Evolutionary conservation across 2,797 vertebrate genomes (phyloP), one percentile per base, ranked within the genome.

Genomic region (Syndactyla subalaris): DNA sequence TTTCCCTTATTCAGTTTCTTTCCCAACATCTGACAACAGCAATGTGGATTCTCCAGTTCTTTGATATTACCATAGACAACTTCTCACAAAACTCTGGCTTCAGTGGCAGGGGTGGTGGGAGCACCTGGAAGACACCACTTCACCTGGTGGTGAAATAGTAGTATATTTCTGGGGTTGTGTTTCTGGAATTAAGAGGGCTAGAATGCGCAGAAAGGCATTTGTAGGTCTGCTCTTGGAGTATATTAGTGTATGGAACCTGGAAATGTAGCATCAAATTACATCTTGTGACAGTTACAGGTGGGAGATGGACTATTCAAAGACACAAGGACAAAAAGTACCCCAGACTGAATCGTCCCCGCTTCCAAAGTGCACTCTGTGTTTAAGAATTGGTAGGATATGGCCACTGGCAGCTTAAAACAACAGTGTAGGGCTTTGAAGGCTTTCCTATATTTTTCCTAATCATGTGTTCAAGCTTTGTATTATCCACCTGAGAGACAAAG

Each of bases 141-240:
- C 45, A 22, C 45, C 20, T 46, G 45, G 45, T 38, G 55, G 14
- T 32, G 68, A 74, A 59, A 66, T 13, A 43, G 54, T 22, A 45
- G 41, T 34, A 3, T 23, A 20, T 51, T 82, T 90, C 38, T 76
- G 59, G 36, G 38, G 7, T 18, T 45, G 11, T 6, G 4, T 36
- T 84, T 65, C 48, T 82, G 54, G 63, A 77, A 48, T 57, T 39
- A 52, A 29, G 30, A 76, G 82, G 24, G 38, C 43, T 0, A 32
- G 27, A 24, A 10, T 0, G 0, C 14, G 36, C 0, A 4, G 55
- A 57, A 70, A 80, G 17, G 12, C 1, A 2, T 34, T 76, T 61
- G 19, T 24, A n/a, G 36, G 14, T 83, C 38, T 46, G 43, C 17
- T 45, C 32, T 70, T 65, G n/a, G 30, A 72, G 43, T 29, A 2